A percentile compares a stretch with the other conserved stretches of the same genome.
Evolutionary conservation across 1,140 invertebrate genomes (phyloP).

Genomic region (Hycleus phaleratus): DNA sequence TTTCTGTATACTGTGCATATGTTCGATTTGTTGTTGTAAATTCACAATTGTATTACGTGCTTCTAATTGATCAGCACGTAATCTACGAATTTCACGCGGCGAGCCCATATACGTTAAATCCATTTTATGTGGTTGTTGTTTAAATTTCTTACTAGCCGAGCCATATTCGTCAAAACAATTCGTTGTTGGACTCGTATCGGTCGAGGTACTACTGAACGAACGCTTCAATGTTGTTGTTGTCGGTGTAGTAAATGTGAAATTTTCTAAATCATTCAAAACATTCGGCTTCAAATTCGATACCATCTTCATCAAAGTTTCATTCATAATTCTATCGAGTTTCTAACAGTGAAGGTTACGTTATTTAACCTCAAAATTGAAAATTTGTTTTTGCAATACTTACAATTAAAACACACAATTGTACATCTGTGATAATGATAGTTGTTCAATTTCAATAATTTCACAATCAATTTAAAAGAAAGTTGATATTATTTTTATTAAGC

Average conservation of each 20-base stretch:
- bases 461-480: too few relatives aligned
- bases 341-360: too few relatives aligned
- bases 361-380: too few relatives aligned
- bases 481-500: too few relatives aligned
- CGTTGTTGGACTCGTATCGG: neutral
- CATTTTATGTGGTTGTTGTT: slow-evolving; percentile 24
- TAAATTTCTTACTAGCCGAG: slow-evolving; percentile 21
- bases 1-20: slow-evolving; percentile 49
- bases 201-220: slow-evolving; percentile 4
- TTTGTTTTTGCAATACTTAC: too few relatives aligned
- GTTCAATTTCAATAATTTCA: too few relatives aligned
- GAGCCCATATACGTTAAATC: slow-evolving; percentile 40
- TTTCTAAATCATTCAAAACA: neutral
- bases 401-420: too few relatives aligned
- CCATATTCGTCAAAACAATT: slow-evolving; percentile 26
- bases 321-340: slow-evolving; percentile 1
- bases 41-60: slow-evolving; percentile 51
- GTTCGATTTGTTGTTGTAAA: slow-evolving; percentile 51
- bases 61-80: slow-evolving; percentile 55
- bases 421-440: too few relatives aligned
- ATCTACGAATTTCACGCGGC: slow-evolving; percentile 51
- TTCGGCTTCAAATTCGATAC: slow-evolving; percentile 28
- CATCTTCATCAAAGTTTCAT: slow-evolving; percentile 32
- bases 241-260: slow-evolving; percentile 12
- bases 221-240: slow-evolving; percentile 25